These are phyloP conservation scores for Machimus atricapillus DNA, from an alignment of 2,888 invertebrate species.

Conservation along the genomic window DNA sequence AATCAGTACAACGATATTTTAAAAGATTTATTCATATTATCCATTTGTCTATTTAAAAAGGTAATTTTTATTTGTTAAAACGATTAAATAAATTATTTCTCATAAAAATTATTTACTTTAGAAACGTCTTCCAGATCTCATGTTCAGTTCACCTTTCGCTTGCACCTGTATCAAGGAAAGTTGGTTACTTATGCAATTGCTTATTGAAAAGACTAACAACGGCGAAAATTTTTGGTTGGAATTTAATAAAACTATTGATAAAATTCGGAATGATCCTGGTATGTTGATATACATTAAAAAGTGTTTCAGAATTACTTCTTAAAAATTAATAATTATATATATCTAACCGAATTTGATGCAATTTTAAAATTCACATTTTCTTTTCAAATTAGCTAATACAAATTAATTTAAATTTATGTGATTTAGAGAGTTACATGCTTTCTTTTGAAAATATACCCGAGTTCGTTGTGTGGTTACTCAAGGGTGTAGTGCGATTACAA, in stretches of 20 bases:
- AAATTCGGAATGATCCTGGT: conserved; percentile 53
- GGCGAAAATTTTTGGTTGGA: conserved; percentile 62
- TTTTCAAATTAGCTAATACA: background rate
- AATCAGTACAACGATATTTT: conserved; percentile 53
- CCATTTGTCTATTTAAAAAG: conserved; percentile 53
- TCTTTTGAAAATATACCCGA: conserved; percentile 52
- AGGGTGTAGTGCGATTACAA: conserved; percentile 62
- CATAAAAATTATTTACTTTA: conserved; percentile 46
- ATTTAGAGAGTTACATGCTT: conserved; percentile 49
- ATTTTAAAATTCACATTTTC: background rate
- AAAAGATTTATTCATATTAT: conserved; percentile 53
- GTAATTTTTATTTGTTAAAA: conserved; percentile 31
- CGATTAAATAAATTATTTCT: background rate
- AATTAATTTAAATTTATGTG: background rate
- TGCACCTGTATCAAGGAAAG: conserved; percentile 68
- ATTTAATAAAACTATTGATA: conserved; percentile 58
- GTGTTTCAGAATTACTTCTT: background rate
- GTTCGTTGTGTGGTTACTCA: conserved; percentile 63
- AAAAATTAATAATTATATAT: background rate
- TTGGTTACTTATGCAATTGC: conserved; percentile 66
- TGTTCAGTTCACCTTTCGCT: conserved; percentile 64
- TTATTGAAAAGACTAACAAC: conserved; percentile 58
- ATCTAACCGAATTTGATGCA: no score
- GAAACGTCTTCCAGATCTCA: conserved; percentile 61
- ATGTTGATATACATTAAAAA: background rate